Conservation (phyloP, 2,888 invertebrate species). For the Drosophila neonasuta region DNA sequence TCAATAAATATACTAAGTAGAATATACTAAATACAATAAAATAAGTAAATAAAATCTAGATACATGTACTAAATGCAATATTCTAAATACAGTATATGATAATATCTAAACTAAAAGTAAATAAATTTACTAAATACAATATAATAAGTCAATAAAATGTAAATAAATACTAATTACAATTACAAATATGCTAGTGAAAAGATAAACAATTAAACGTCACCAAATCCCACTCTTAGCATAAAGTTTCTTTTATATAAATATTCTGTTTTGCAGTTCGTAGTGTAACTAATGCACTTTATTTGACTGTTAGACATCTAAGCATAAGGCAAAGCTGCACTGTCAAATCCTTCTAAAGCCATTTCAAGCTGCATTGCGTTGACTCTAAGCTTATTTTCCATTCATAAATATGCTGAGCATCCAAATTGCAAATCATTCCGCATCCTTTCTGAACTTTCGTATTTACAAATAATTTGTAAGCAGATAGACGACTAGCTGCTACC, state of each 20-base stretch:
- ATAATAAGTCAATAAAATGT: too few species aligned
- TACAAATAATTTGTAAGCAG: neutral
- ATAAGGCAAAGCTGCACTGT: neutral
- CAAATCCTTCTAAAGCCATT: neutral
- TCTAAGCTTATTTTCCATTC: neutral
- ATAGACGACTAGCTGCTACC: neutral
- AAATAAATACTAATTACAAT: too few species aligned
- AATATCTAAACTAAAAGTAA: too few species aligned
- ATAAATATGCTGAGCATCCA: neutral
- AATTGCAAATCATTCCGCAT: neutral
- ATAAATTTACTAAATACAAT: too few species aligned
- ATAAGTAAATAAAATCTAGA: too few species aligned
- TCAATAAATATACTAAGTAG: too few species aligned
- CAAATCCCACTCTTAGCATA: too few species aligned
- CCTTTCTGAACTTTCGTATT: neutral
- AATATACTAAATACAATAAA: too few species aligned
- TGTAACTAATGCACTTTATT: neutral
- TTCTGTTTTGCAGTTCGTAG: neutral
- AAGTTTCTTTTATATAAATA: neutral
- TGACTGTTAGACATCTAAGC: neutral
- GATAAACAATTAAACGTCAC: too few species aligned
- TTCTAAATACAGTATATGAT: too few species aligned
- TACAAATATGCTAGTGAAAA: too few species aligned
- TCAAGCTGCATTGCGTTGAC: constrained; percentile 1
- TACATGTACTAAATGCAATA: too few species aligned